Evolutionary conservation across 37 sponge, comb jelly and placozoan species (phyloP).

Genomic region (Beroe forskalii): DNA sequence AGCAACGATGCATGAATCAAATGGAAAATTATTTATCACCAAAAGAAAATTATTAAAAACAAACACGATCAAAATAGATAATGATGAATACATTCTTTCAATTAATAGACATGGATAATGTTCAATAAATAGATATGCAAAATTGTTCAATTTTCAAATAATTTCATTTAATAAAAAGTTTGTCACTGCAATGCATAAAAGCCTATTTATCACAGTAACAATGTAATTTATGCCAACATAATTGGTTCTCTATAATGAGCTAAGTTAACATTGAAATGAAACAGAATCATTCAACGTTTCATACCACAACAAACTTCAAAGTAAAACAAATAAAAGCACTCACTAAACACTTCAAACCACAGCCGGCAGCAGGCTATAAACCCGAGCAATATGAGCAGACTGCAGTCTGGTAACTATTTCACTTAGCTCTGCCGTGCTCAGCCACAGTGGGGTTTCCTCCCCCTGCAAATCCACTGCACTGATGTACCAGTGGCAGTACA

Average conservation of each 20-base stretch:
- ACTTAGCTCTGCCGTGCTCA: background rate
- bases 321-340: no score
- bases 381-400: background rate
- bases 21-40: no score
- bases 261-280: no score
- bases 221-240: no score
- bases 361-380: background rate
- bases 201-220: no score
- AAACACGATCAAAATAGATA: no score
- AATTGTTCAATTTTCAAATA: background rate
- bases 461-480: background rate
- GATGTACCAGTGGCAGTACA: slow-evolving; percentile 26
- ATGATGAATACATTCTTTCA: no score
- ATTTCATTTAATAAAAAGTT: background rate
- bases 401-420: background rate
- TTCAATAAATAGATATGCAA: background rate
- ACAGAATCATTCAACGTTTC: no score
- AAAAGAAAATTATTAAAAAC: background rate
- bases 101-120: background rate
- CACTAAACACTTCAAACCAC: no score
- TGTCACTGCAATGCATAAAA: background rate
- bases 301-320: no score
- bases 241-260: no score
- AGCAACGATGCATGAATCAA: no score
- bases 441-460: background rate